Percentiles rank a stretch among this genome's conserved stretches.
phyloP scores from a whole-genome alignment of 2,797 vertebrate genomes.

The Notoglanidium macrostoma region DNA sequence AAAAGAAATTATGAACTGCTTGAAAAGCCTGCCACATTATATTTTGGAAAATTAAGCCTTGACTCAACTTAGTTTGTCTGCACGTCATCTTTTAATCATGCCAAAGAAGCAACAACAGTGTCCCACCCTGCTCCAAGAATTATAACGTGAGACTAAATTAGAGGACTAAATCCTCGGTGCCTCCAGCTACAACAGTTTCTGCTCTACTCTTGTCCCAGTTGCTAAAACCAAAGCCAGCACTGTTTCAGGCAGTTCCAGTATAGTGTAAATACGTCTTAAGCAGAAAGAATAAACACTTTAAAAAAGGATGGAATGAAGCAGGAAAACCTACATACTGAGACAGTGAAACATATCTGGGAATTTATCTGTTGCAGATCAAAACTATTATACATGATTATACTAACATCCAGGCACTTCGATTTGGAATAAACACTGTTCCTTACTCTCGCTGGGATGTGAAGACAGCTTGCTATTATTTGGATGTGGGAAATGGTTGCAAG shows the following conservation, averaged over 20 bases:
- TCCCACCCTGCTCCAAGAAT: conserved; percentile 50
- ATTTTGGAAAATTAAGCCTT: conserved; percentile 3
- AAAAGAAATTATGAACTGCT: neutral
- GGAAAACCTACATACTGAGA: neutral
- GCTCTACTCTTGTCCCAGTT: conserved; percentile 39
- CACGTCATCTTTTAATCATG: conserved; percentile 30
- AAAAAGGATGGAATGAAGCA: neutral
- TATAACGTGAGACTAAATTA: conserved; percentile 55
- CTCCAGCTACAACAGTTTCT: conserved; percentile 54
- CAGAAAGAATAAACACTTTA: conserved; percentile 21
- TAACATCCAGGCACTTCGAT: neutral
- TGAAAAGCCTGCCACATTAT: conserved; percentile 14
- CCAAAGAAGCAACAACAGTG: conserved; percentile 46
- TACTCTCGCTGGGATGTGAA: neutral
- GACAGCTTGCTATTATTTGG: conserved; percentile 32
- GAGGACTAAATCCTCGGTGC: conserved; percentile 42
- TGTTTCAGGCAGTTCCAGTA: neutral
- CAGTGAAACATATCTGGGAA: neutral
- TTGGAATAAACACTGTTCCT: conserved; percentile 20
- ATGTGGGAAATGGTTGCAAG: conserved; percentile 34
- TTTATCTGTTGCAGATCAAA: conserved; percentile 3
- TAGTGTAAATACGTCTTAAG: conserved; percentile 2
- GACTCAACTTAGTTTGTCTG: conserved; percentile 16
- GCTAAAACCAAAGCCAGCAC: conserved; percentile 25
- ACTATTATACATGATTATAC: conserved; percentile 6